Evolutionary conservation across 2,888 invertebrate species (phyloP).

Genomic region (Galeopsomyia nigrocyanea): DNA sequence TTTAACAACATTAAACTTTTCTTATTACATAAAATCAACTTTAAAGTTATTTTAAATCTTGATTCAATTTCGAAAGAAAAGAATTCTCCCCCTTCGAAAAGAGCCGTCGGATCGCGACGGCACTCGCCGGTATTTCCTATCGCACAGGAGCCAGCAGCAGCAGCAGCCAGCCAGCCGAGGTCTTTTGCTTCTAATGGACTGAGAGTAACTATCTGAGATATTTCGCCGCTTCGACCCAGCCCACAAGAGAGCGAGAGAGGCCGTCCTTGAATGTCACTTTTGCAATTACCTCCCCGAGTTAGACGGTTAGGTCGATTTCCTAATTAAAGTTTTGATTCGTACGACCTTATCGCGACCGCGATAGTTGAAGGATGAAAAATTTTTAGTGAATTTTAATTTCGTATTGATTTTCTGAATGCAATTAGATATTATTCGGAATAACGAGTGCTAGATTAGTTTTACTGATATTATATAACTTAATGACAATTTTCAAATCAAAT

Average conservation of each 20-base stretch:
- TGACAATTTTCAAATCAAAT: neutral
- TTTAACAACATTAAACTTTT: neutral
- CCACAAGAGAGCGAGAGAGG: neutral
- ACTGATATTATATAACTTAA: neutral
- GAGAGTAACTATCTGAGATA: conserved; percentile 63
- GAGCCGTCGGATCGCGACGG: conserved; percentile 46
- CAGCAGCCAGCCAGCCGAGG: conserved; percentile 46
- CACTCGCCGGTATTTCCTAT: conserved; percentile 58
- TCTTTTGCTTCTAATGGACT: conserved; percentile 67
- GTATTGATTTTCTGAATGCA: neutral
- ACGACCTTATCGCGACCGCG: conserved; percentile 18
- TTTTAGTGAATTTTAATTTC: neutral
- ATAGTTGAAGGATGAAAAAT: conserved; percentile 19
- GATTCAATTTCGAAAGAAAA: conserved; percentile 30
- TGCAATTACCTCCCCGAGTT: conserved; percentile 39
- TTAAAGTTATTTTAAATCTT: conserved; percentile 29
- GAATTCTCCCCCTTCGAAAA: conserved; percentile 16
- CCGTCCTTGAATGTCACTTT: conserved; percentile 46
- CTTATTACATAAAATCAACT: conserved; percentile 15
- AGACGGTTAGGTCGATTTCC: conserved; percentile 39
- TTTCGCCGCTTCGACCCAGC: conserved; percentile 51
- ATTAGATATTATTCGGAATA: neutral
- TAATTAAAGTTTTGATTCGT: conserved; percentile 37
- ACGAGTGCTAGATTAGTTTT: neutral
- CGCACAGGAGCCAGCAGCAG: conserved; percentile 52